Base-by-base conservation (phyloP, 2,888 invertebrate species). In the Geotrupes spiniger region DNA sequence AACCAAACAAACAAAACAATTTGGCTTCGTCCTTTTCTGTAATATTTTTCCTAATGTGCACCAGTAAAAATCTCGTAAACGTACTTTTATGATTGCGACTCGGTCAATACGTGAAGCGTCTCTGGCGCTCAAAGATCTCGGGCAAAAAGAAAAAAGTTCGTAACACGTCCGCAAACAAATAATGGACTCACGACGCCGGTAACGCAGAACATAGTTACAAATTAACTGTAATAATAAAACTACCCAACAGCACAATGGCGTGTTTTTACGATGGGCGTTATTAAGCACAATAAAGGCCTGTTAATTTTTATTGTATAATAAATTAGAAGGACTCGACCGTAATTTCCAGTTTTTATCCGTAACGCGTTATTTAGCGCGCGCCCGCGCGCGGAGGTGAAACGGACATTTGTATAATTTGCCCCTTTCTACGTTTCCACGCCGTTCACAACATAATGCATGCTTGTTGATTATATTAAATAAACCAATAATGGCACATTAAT, bases 221-320 rank as follows among this genome's bases (percentile, higher is more conserved):
- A 39, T 39, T 39, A 21, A 39, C 25, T 11, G 21, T 39, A 39
- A 39, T 39, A 39, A 39, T 21, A 26, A 39, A 39, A 2, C 12
- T 12, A 39, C 26, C 25, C 39, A 26, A 21, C 10, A 26, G 25
- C 39, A 39, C 17, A 26, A 26, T 39, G 10, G 16, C 26, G 21
- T 26, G 39, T 39, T 39, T 39, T 39, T 39, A 39, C 26, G 14
- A 26, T 26, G 39, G n/a, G 36, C 40, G 45, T 53, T 46, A 48
- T 39, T 47, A 47, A 53, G 53, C 46, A 42, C 40, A 47, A 53
- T 53, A 51, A 47, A 47, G 46, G 50, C 48, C 50, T 53, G 51
- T 53, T 51, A 48, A 53, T 53, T 51, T 53, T 53, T 51, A 53
- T 51, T 53, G 50, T 47, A 47, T 53, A 53, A 53, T 53, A 53